Evolutionary conservation across 2,888 invertebrate species (phyloP), one percentile per base, ranked within the genome.

Genomic region (Drosophila suboccidentalis): DNA sequence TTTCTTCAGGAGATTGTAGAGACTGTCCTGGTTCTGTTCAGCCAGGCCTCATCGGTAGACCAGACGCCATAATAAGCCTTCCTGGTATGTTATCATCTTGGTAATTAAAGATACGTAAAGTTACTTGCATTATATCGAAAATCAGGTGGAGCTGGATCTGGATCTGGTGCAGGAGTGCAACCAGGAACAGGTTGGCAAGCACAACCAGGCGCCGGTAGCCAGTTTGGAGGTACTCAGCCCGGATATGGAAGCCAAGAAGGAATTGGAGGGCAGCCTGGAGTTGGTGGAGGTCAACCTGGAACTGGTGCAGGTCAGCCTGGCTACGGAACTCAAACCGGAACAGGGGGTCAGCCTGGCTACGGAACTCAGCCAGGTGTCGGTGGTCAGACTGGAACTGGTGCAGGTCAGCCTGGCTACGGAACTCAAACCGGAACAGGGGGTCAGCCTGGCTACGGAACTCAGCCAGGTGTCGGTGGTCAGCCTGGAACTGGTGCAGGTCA

Each of bases 1-100:
- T 96, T 53, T 94, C 95, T 67, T 95, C 95, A n/a, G 91, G 91
- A 9, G 91, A 91, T 71, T 91, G 91, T 60, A 80, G 81, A 34
- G 90, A 82, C 2, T 92, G 92, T 38, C 29, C 68, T n/a, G 66
- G 70, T 2, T 26, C 62, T 17, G 34, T 11, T 53, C 50, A 53
- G 11, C 38, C 63, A 1, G 55, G 78, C 34, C 32, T 36, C 10
- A 39, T 57, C 11, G 83, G 80, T 4, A 59, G 78, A 46, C 85
- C 89, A 5, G 83, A 84, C 53, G 70, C 86, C 6, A 85, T 90
- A 6, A 86, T 87, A 36, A 88, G 73, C 15, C 44, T 86, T 2
- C 84, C 87, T 54, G 78, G 85, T 85, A 38, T 55, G 66, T 39
- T 4, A 15, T 22, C 22, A 32, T 41, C 15, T 39, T 46, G 13